phyloP scores from a whole-genome alignment of 2,888 invertebrate genomes.

The Brenthis daphne region DNA sequence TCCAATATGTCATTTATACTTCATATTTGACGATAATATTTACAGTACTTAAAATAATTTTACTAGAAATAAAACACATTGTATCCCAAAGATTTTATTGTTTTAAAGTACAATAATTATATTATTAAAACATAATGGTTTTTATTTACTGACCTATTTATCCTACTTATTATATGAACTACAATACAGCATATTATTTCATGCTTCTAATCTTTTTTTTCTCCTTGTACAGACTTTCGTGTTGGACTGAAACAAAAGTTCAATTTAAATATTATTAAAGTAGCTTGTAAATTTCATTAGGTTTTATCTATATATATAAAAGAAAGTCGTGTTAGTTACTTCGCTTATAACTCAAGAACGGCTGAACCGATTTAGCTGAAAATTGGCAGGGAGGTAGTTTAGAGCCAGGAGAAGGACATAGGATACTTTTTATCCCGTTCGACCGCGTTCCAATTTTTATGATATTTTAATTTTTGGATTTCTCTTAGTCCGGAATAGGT shows the following conservation, averaged over 20 bases:
- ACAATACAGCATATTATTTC: conserved; percentile 49
- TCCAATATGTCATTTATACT: conserved; percentile 8
- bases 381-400: no score
- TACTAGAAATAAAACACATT: conserved; percentile 58
- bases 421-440: no score
- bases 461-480: no score
- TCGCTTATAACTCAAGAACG: no score
- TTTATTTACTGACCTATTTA: conserved; percentile 47
- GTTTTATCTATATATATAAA: not conserved
- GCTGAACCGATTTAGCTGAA: no score
- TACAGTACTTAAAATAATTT: conserved; percentile 46
- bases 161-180: conserved; percentile 40
- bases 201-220: conserved; percentile 89
- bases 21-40: conserved; percentile 25
- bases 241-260: conserved; percentile 84
- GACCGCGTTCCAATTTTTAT: no score
- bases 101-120: conserved; percentile 71
- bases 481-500: no score
- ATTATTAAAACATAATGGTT: conserved; percentile 52
- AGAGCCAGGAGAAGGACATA: no score
- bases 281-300: not conserved
- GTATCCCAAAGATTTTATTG: conserved; percentile 74
- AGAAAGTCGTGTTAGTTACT: no score
- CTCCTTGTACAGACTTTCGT: conserved; percentile 81
- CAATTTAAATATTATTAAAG: conserved; percentile 31